Base-by-base conservation (phyloP, 1,140 invertebrate genomes). In the Drosophila ananassae region DNA sequence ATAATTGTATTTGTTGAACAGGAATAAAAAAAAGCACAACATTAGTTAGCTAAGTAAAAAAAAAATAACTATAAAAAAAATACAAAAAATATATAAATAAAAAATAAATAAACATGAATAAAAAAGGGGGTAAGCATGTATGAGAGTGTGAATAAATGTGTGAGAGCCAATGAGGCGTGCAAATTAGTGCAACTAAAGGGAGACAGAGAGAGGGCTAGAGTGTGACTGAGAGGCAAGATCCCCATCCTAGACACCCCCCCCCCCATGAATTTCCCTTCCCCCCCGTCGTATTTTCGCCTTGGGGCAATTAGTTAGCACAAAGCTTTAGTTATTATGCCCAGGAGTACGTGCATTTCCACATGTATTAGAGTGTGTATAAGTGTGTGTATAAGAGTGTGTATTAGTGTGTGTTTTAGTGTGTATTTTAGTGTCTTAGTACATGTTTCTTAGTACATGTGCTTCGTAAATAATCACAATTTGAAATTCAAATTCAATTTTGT, bases 221-320 rank as follows among this genome's bases (percentile, higher is more conserved):
- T 17, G 17, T 17, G 17, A 17, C 17, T 17, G 17, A 17, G 17
- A 17, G 17, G 17, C 17, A 17, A 12, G 30, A 21, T 4, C 13
- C 21, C 30, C 2, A 8, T 10, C 32, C 30, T 10, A 25, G 32
- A 17, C 34, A 32, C 50, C 22, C 25, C 25, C 5, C n/a, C 46
- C 50, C 22, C 25, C 25, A n/a, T n/a, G n/a, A n/a, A n/a, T n/a
- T n/a, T n/a, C n/a, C n/a, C n/a, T n/a, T n/a, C 46, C 50, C 22
- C 25, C 25, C 5, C n/a, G 58, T 59, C 41, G 51, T 48, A 58
- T 63, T 73, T 77, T 51, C 34, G 78, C 78, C 78, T 81, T 72
- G 59, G 54, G 78, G 82, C 82, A 85, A 87, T 87, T 87, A 87
- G 82, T 85, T 85, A 78, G 74, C 82, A 87, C 66, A 82, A 85